Evolutionary conservation across 2,113 vertebrate species (phyloP).

Genomic region (Microcebus lehilahytsara): DNA sequence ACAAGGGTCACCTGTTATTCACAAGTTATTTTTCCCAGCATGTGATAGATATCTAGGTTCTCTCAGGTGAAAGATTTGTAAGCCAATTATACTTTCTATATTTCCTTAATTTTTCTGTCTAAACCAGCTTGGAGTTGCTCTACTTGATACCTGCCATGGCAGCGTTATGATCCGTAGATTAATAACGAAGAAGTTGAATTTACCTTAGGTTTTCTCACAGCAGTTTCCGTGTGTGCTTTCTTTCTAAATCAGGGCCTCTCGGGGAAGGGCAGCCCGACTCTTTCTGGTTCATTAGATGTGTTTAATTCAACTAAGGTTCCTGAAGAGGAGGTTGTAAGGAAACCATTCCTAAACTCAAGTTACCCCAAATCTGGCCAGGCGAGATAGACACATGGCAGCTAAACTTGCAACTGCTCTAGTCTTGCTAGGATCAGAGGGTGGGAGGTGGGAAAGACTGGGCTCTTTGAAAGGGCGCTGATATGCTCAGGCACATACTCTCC

Average conservation of each 20-base stretch:
- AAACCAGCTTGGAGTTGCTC: not conserved
- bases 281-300: not conserved
- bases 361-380: not conserved
- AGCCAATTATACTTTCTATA: not conserved
- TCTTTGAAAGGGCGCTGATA: not conserved
- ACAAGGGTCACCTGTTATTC: not conserved
- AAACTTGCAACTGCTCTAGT: not conserved
- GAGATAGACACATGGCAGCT: not conserved
- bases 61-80: not conserved
- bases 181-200: not conserved
- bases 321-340: not conserved
- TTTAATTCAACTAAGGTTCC: not conserved
- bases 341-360: not conserved
- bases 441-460: accelerated
- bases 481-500: not conserved
- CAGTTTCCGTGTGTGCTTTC: not conserved
- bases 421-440: not conserved
- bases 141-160: not conserved
- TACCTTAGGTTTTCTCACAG: not conserved
- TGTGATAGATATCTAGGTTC: not conserved
- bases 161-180: not conserved
- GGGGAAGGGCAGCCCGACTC: not conserved
- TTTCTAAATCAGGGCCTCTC: not conserved
- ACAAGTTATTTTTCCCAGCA: not conserved
- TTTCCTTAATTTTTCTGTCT: not conserved